Percentiles rank a stretch among this genome's conserved stretches.
These are phyloP conservation scores for Caenorhabditis brenneri DNA, from an alignment of 1,140 invertebrate genomes.

Conservation along the genomic window DNA sequence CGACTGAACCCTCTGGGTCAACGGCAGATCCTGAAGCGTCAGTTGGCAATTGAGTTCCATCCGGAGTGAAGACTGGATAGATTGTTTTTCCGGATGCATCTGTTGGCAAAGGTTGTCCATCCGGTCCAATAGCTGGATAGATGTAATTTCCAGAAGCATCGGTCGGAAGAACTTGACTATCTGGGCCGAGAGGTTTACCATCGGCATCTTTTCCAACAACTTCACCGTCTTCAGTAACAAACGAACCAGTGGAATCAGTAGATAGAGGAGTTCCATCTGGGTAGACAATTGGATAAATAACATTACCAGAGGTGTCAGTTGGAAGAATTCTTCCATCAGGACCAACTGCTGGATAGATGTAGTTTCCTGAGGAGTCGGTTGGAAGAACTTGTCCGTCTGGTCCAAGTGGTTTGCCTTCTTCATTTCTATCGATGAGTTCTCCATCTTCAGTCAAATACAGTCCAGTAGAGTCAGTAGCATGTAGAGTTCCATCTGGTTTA, in stretches of 20 bases:
- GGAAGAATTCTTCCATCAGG: conserved; percentile 39
- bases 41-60: not conserved
- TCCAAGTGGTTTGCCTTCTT: conserved; percentile 37
- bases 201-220: conserved; percentile 25
- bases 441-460: not conserved
- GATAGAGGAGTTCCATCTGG: conserved; percentile 48
- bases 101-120: conserved; percentile 44
- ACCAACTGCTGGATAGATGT: conserved; percentile 46
- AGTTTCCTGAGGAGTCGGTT: conserved; percentile 39
- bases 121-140: conserved; percentile 33
- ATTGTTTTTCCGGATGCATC: conserved; percentile 46
- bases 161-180: conserved; percentile 41
- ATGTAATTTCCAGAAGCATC: conserved; percentile 48
- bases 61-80: conserved; percentile 42
- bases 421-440: not conserved
- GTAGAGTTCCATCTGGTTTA: conserved; percentile 33
- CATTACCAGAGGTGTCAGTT: conserved; percentile 35
- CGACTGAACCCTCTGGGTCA: not conserved
- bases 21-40: not conserved
- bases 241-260: conserved; percentile 44
- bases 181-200: not conserved
- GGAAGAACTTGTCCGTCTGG: conserved; percentile 48
- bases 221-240: conserved; percentile 38
- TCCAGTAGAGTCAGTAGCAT: conserved; percentile 50
- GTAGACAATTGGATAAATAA: conserved; percentile 41